Evolutionary conservation across 2,113 vertebrate species (phyloP).

Genomic region (Emydocephalus ijimae): DNA sequence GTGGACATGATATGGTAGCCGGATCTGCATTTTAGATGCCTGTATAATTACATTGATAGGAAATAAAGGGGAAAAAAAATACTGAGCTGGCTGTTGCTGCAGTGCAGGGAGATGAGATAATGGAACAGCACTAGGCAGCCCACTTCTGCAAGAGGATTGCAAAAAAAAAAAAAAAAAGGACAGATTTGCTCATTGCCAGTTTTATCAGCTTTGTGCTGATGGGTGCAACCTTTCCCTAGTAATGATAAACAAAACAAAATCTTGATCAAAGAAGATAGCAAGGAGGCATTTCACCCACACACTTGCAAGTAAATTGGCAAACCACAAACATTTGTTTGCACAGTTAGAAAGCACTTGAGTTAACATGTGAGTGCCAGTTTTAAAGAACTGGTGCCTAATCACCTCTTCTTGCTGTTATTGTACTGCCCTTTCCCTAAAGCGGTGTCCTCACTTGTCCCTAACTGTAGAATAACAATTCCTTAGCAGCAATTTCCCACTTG

Average conservation of each 20-base stretch:
- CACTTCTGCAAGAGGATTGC: slow-evolving; percentile 54
- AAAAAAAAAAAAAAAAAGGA: slow-evolving; percentile 20
- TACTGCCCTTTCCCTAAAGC: slow-evolving; percentile 29
- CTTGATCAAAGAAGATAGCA: slow-evolving; percentile 62
- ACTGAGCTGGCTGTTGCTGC: slow-evolving; percentile 32
- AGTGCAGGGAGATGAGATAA: slow-evolving; percentile 57
- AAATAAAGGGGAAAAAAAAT: slow-evolving; percentile 34
- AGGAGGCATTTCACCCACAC: slow-evolving; percentile 49
- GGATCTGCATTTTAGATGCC: slow-evolving; percentile 7
- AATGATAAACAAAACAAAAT: slow-evolving; percentile 55
- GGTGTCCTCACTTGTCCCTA: background rate
- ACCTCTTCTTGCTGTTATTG: background rate
- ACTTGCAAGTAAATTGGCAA: slow-evolving; percentile 46
- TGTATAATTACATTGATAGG: slow-evolving; percentile 28
- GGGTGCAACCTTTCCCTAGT: slow-evolving; percentile 51
- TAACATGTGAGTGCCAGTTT: slow-evolving; percentile 45
- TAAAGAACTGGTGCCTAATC: slow-evolving; percentile 8
- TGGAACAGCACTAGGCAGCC: slow-evolving; percentile 47
- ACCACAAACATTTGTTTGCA: slow-evolving; percentile 57
- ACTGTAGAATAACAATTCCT: background rate
- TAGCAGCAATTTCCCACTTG: background rate
- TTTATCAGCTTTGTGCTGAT: slow-evolving; percentile 48
- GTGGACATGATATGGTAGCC: background rate
- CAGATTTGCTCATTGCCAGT: slow-evolving; percentile 44
- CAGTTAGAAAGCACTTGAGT: slow-evolving; percentile 38